Evolutionary conservation across 2,888 invertebrate species (phyloP), one percentile per base, ranked within the genome.

Genomic region (Coremacera marginata): DNA sequence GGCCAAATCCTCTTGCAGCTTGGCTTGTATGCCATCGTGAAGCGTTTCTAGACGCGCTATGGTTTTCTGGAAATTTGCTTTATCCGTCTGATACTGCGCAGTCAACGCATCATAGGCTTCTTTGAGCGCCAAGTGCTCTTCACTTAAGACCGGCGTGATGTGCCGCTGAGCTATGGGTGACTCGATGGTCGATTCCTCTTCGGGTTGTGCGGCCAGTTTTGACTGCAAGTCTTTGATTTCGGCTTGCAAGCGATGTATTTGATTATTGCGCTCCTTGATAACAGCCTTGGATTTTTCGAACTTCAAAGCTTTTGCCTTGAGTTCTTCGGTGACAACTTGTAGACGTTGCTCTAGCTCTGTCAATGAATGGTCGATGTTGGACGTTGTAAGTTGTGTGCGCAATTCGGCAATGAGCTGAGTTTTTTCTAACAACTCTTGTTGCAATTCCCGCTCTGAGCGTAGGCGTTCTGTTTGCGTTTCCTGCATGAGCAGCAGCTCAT

Each of bases 1-100:
- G 68, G 94, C 90, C 85, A 94, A 93, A 79, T 94, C 90, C 87
- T 95, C 95, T 85, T 94, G 94, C 14, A 95, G 87, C 88, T 95
- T 95, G 2, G 93, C 93, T 79, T 94, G 88, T 11, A 88, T 87
- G 75, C 88, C 88, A 78, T 86, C 86, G 52, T 89, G 86, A 3
- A 89, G 78, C 0, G 87, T 88, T 75, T 89, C 89, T 8, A 89
- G 79, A 0, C 85, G 85, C 0, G 76, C 77, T 11, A 86, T 86
- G 8, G 87, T 88, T 70, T 84, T 77, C 77, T 88, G 83, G 80
- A 89, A 89, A 49, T 81, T 82, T 0, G 79, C 52, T 74, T 86
- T 86, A 70, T 89, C 89, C 4, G 73, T 72, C 5, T 79, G 79
- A 70, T 83, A 84, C 27, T 82, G 82, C 14, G 81, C 83, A 27